Base-by-base conservation (phyloP, 1,140 invertebrate genomes). In the Ceratosolen fusciceps region DNA sequence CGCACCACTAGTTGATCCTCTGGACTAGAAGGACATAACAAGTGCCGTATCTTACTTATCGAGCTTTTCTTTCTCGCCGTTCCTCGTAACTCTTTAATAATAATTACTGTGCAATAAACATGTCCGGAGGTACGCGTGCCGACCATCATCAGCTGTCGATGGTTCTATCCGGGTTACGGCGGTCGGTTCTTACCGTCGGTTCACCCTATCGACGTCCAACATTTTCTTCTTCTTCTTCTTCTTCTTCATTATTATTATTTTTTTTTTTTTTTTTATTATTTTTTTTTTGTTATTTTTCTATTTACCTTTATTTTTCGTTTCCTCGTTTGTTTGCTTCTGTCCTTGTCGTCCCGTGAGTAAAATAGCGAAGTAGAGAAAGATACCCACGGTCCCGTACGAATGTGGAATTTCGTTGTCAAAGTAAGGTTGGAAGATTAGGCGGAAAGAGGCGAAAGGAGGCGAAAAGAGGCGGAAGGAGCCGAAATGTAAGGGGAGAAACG, bases 1-100 rank as follows among this genome's bases (percentile, higher is more conserved):
- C 82, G 70, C 83, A 82, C 83, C 78, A 81, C 79, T 80, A 80
- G 72, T 81, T 83, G 80, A 82, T 79, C 83, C 10, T 74, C 65
- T 74, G 75, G 73, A 71, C 52, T 70, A 65, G 62, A 73, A 67
- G 47, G 34, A 79, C 47, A 71, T 24, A 73, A 72, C 74, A 71
- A 49, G 39, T 75, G 78, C 73, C 72, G 78, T 80, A 80, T 75
- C 73, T 70, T 74, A 58, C 78, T 71, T 70, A 24, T 74, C 49
- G 65, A 71, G 24, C 72, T 71, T 70, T 70, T 12, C 65, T 70
- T 80, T 67, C 71, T 75, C 73, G 74, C 52, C 65, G 73, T 75
- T 75, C 65, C 72, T 75, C 78, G 72, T 80, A 80, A 80, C 72
- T 80, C 65, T 60, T 58, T 70, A 80, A 70, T 70, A 80, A 70